Percentiles rank a stretch among this genome's conserved stretches.
Evolutionary conservation across 2,113 vertebrate genomes (phyloP).

Genomic region (Scalopus aquaticus): DNA sequence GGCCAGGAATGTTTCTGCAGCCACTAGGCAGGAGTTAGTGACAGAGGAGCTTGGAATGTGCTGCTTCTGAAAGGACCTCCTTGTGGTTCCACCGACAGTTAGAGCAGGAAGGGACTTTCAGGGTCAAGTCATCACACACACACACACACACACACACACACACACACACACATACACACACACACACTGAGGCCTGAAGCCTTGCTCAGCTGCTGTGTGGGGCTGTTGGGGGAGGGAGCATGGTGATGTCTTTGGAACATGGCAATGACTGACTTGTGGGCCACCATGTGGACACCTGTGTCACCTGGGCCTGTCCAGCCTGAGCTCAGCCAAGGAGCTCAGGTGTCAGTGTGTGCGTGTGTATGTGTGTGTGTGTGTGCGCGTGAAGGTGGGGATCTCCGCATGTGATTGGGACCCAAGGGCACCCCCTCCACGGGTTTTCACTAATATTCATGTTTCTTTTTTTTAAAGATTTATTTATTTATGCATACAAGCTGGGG

Average conservation of each 20-base stretch:
- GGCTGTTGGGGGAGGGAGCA: not conserved
- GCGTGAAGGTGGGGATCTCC: not conserved
- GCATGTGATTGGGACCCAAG: not conserved
- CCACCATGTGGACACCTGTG: not conserved
- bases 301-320: not conserved
- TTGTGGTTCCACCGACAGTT: conserved; percentile 69
- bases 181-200: not conserved
- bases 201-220: not conserved
- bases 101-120: conserved; percentile 73
- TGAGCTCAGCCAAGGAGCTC: not conserved
- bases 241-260: not conserved
- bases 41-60: conserved; percentile 77
- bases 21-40: conserved; percentile 70
- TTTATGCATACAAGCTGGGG: no score
- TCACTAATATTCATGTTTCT: not conserved
- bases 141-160: not conserved
- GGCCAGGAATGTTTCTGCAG: conserved; percentile 57
- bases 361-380: fast-evolving
- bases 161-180: conserved; percentile 30
- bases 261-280: not conserved
- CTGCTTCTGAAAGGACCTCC: conserved; percentile 61
- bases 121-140: conserved; percentile 51
- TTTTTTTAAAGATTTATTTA: not conserved
- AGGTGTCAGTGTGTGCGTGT: not conserved
- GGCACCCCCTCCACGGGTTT: not conserved